Evolutionary conservation across 1,140 invertebrate genomes (phyloP).

Genomic region (Drosophila ananassae): DNA sequence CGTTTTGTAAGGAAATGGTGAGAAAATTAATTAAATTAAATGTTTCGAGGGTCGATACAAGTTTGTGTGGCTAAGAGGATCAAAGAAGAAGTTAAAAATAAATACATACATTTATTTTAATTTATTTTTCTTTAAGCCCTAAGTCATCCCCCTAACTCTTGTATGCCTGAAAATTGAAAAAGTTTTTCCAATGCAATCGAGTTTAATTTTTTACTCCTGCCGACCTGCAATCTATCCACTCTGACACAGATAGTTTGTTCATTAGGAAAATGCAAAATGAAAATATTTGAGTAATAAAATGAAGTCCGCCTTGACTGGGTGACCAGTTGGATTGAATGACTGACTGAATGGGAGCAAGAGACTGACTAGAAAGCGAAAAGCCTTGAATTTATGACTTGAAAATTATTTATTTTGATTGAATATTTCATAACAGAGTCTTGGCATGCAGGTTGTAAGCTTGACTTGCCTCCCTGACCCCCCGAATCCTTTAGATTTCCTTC

Average conservation of each 20-base stretch:
- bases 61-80: background rate
- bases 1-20: slow-evolving; percentile 9
- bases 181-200: slow-evolving; percentile 30
- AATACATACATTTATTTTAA: too few species aligned
- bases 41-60: slow-evolving; percentile 14
- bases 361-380: background rate
- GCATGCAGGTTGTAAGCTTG: slow-evolving; percentile 6
- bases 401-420: slow-evolving; percentile 67
- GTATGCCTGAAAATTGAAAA: slow-evolving; percentile 36
- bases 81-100: too few species aligned
- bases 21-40: slow-evolving; percentile 33
- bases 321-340: slow-evolving; percentile 13
- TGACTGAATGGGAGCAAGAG: slow-evolving; percentile 30
- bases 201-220: background rate
- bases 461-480: background rate
- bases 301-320: slow-evolving; percentile 24
- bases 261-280: slow-evolving; percentile 47
- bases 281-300: slow-evolving; percentile 70
- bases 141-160: slow-evolving; percentile 3
- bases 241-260: slow-evolving; percentile 45
- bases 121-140: too few species aligned
- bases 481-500: background rate
- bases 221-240: slow-evolving; percentile 7
- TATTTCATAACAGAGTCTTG: slow-evolving; percentile 58
- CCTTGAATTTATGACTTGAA: slow-evolving; percentile 51